phyloP scores from a whole-genome alignment of 2,113 vertebrate genomes.

The Crocuta crocuta region DNA sequence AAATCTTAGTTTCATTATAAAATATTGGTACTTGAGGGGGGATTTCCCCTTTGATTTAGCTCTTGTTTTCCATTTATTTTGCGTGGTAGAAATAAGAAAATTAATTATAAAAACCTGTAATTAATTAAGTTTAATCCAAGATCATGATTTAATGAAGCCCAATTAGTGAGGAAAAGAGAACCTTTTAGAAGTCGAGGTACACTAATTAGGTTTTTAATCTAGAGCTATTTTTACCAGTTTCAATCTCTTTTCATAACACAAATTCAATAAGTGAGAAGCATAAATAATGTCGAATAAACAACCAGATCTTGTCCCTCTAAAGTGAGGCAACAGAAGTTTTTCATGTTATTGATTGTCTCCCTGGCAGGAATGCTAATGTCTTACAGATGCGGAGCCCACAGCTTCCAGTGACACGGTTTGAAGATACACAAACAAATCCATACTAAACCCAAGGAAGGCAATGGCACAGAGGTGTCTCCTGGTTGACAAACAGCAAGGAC shows the following conservation, averaged over 20 bases:
- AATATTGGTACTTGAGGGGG: neutral
- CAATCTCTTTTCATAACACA: slow-evolving; percentile 10
- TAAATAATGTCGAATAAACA: neutral
- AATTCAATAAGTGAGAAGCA: slow-evolving; percentile 22
- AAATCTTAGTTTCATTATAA: slow-evolving; percentile 50
- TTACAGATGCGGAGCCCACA: slow-evolving; percentile 50
- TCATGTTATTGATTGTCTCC: slow-evolving; percentile 12
- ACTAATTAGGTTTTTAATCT: slow-evolving; percentile 46
- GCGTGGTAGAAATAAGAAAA: slow-evolving; percentile 46
- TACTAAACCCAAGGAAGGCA: slow-evolving; percentile 63
- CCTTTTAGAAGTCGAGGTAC: neutral
- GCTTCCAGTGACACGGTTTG: slow-evolving; percentile 50
- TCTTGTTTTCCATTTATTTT: slow-evolving; percentile 1
- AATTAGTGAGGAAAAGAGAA: slow-evolving; percentile 29
- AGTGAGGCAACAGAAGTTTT: slow-evolving; percentile 16
- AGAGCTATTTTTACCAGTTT: slow-evolving; percentile 10
- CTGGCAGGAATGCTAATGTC: slow-evolving; percentile 50
- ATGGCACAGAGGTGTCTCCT: neutral
- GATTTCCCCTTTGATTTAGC: neutral
- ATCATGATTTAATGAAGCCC: slow-evolving; percentile 29
- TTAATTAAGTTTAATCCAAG: slow-evolving; percentile 2
- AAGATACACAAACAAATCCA: slow-evolving; percentile 54
- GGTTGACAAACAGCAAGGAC: slow-evolving; percentile 16
- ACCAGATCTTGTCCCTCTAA: slow-evolving; percentile 47
- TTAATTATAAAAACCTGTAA: slow-evolving; percentile 17